phyloP scores from a whole-genome alignment of 2,113 vertebrate species.

The Leptodactylus fuscus region DNA sequence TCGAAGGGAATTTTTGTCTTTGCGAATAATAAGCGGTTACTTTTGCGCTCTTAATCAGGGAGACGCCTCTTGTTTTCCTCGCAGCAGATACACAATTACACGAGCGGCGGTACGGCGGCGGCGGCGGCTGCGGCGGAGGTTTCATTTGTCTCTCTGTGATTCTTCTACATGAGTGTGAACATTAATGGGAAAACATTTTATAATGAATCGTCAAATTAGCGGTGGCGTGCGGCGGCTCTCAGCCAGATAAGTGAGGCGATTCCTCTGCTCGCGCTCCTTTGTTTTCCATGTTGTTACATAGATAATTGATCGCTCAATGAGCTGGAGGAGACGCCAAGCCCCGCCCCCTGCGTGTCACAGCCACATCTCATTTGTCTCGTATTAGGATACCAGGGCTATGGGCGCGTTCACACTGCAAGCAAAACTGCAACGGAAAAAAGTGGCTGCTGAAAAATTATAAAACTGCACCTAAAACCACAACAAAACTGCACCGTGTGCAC shows the following conservation, averaged over 20 bases:
- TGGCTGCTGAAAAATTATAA: no score
- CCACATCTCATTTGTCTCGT: no score
- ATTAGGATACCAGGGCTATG: no score
- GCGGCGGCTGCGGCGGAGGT: background rate
- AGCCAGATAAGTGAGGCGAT: slow-evolving; percentile 39
- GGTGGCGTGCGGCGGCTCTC: slow-evolving; percentile 32
- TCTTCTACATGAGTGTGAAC: slow-evolving; percentile 41
- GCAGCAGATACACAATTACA: slow-evolving; percentile 32
- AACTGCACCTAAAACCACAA: no score
- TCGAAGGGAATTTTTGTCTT: slow-evolving; percentile 10
- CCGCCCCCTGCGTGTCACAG: background rate
- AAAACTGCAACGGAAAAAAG: no score
- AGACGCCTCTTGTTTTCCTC: slow-evolving; percentile 36
- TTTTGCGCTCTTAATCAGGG: slow-evolving; percentile 37
- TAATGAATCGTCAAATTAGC: slow-evolving; percentile 57
- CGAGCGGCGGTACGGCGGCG: slow-evolving; percentile 24
- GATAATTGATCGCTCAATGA: slow-evolving; percentile 39
- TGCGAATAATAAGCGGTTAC: slow-evolving; percentile 30
- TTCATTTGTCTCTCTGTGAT: slow-evolving; percentile 47
- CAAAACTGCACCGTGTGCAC: no score
- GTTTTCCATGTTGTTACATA: slow-evolving; percentile 44
- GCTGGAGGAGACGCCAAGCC: background rate
- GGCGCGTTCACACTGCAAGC: no score
- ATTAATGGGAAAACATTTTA: slow-evolving; percentile 54
- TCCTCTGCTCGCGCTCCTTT: background rate